These are phyloP conservation scores for Alosa alosa DNA, from an alignment of 2,113 vertebrate genomes.

Conservation along the genomic window DNA sequence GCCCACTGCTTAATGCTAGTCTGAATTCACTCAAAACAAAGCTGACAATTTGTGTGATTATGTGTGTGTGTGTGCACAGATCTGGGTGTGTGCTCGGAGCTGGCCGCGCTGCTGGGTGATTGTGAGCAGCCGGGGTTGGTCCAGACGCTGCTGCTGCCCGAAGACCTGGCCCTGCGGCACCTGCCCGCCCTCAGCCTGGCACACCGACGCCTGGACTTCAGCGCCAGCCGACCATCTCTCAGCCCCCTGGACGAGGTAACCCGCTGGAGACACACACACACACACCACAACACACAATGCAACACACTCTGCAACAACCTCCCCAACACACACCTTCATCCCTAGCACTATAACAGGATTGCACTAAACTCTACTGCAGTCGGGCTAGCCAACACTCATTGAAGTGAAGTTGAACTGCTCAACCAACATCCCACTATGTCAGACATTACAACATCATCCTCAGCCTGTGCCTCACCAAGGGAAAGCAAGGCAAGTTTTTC, in stretches of 20 bases:
- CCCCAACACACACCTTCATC: no score
- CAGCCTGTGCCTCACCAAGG: background rate
- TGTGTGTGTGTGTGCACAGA: slow-evolving; percentile 63
- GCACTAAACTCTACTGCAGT: no score
- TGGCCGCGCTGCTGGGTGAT: slow-evolving; percentile 74
- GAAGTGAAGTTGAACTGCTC: background rate
- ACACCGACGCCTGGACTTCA: slow-evolving; percentile 82
- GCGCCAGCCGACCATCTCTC: background rate
- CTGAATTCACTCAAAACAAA: no score
- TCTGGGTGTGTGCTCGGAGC: slow-evolving; percentile 75
- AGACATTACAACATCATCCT: no score
- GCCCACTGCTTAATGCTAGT: no score
- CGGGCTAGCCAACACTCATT: no score
- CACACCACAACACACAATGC: background rate
- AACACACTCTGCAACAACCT: no score
- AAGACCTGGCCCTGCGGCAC: slow-evolving; percentile 86
- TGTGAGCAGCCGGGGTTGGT: slow-evolving; percentile 81
- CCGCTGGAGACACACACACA: background rate
- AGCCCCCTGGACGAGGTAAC: background rate
- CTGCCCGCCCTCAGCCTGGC: slow-evolving; percentile 83
- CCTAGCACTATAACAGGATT: no score
- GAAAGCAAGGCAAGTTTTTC: no score
- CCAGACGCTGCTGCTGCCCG: slow-evolving; percentile 82
- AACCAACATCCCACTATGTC: background rate
- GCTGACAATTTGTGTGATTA: no score